Percentiles rank a stretch among this genome's conserved stretches.
Evolutionary conservation across 2,888 invertebrate genomes (phyloP).

Genomic region (Nomada ruficornis): DNA sequence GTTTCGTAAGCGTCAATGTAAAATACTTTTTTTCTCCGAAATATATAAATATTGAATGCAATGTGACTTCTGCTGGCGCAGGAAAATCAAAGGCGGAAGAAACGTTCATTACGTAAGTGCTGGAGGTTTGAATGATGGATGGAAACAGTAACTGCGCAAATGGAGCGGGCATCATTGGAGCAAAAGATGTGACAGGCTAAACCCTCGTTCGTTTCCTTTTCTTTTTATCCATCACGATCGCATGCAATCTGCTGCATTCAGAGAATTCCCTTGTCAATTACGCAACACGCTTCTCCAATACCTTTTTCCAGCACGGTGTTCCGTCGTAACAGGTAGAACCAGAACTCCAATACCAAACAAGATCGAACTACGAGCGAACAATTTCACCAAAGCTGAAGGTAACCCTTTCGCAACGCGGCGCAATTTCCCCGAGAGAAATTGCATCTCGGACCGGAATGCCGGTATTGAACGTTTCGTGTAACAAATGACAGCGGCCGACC

Average conservation of each 20-base stretch:
- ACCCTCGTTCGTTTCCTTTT: background rate
- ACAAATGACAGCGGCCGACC: conserved; percentile 13
- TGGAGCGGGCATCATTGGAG: background rate
- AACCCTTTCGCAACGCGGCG: conserved; percentile 19
- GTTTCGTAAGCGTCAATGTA: background rate
- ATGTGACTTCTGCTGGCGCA: no score
- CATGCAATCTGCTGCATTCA: conserved; percentile 3
- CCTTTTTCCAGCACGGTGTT: conserved; percentile 19
- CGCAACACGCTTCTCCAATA: conserved; percentile 33
- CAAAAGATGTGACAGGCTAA: conserved; percentile 9
- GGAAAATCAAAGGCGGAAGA: background rate
- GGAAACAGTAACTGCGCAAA: conserved; percentile 18
- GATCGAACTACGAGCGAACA: background rate
- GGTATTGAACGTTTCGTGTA: background rate
- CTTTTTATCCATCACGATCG: background rate
- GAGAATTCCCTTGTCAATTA: conserved; percentile 28
- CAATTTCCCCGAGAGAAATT: conserved; percentile 24
- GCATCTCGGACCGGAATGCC: background rate
- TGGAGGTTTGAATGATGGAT: conserved; percentile 11
- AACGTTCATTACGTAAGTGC: background rate
- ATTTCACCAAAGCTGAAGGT: conserved; percentile 15
- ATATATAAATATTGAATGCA: background rate
- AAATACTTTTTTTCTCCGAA: background rate
- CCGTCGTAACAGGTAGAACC: conserved; percentile 21
- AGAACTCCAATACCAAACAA: conserved; percentile 9